Percentiles rank a stretch among this genome's conserved stretches.
Conservation (phyloP, 37 sponge, comb jelly and placozoan genomes). For the Hormiphora californensis region DNA sequence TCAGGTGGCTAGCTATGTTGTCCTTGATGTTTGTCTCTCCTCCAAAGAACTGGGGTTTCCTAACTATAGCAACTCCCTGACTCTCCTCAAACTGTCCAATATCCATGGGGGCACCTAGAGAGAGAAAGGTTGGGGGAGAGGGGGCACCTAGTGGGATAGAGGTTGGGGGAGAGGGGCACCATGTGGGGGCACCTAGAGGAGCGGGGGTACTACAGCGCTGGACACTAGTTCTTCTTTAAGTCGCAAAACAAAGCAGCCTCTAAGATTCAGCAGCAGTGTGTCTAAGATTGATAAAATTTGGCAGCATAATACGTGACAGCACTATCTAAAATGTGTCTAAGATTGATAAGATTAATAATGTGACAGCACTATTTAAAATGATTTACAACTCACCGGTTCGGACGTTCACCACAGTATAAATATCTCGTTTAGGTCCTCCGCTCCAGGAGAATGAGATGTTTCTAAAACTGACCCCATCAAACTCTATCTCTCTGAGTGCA, state of each 20-base stretch:
- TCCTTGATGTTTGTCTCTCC: neutral
- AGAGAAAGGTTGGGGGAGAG: no score
- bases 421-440: neutral
- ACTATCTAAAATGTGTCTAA: no score
- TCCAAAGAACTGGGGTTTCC: neutral
- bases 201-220: no score
- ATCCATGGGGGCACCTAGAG: neutral
- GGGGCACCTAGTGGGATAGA: no score
- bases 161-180: no score
- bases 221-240: no score
- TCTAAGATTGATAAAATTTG: no score
- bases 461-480: neutral
- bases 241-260: no score
- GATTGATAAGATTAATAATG: neutral
- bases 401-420: neutral
- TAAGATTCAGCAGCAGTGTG: no score
- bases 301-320: no score
- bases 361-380: no score
- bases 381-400: neutral
- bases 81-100: neutral
- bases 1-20: neutral
- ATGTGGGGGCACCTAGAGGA: no score
- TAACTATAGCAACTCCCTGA: neutral
- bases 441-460: neutral
- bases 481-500: neutral